A percentile compares a stretch with the other conserved stretches of the same genome.
Evolutionary conservation across 2,113 vertebrate species (phyloP).

Genomic region (Cichladusa arquata): DNA sequence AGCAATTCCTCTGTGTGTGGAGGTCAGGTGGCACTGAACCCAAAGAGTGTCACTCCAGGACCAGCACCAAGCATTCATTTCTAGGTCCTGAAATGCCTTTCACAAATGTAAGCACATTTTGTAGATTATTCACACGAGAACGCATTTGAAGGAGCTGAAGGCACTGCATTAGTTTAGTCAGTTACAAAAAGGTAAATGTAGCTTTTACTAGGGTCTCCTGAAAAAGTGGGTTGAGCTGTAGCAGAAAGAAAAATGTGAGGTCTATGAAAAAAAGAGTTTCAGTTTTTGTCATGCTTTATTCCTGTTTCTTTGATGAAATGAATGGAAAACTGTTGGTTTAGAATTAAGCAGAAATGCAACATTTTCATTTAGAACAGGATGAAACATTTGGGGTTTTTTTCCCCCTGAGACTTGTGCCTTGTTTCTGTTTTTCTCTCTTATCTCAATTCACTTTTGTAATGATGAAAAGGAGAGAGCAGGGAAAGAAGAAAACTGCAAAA

Average conservation of each 20-base stretch:
- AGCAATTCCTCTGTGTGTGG: accelerated
- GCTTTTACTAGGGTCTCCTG: not conserved
- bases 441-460: not conserved
- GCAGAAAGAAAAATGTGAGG: accelerated
- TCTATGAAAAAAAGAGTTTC: not conserved
- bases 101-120: not conserved
- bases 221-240: not conserved
- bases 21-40: not conserved
- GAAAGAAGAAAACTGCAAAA: not conserved
- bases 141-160: not conserved
- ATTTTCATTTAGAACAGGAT: not conserved
- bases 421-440: not conserved
- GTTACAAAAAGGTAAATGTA: not conserved
- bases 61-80: not conserved
- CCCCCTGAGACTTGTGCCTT: not conserved
- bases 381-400: not conserved
- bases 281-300: not conserved
- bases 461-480: not conserved
- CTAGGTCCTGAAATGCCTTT: not conserved
- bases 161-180: not conserved
- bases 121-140: not conserved
- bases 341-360: not conserved
- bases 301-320: not conserved
- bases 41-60: not conserved
- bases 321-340: not conserved